phyloP scores from a whole-genome alignment of 1,140 invertebrate species.

The Harpegnathos saltator region DNA sequence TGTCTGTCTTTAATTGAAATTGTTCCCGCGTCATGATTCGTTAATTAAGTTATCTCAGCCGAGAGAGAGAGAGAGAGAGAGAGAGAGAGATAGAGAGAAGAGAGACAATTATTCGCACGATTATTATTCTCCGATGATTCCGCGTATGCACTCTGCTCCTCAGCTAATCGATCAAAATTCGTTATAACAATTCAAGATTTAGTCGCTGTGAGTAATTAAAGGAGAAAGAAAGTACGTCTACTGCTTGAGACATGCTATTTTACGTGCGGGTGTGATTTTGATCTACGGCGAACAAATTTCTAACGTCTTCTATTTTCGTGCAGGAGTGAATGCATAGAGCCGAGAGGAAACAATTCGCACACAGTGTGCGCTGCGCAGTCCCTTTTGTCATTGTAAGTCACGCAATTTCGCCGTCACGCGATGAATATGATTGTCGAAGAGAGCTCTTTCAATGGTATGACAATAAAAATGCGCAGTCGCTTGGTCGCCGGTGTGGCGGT shows the following conservation, averaged over 20 bases:
- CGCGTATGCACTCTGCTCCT: no score
- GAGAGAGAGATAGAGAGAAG: no score
- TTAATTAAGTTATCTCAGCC: no score
- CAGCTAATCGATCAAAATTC: conserved; percentile 7
- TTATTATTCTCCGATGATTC: no score
- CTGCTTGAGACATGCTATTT: background rate
- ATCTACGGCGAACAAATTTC: conserved; percentile 23
- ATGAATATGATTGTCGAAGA: conserved; percentile 29
- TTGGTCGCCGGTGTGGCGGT: background rate
- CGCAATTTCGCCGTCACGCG: conserved; percentile 27
- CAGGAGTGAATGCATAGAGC: conserved; percentile 32
- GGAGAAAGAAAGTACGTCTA: background rate
- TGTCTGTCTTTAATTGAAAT: no score
- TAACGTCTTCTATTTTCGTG: conserved; percentile 19
- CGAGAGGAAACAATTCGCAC: conserved; percentile 28
- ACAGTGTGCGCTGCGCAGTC: conserved; percentile 9
- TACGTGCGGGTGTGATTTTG: conserved; percentile 8
- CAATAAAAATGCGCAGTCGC: conserved; percentile 16
- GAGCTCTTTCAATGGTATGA: background rate
- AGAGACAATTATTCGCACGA: no score
- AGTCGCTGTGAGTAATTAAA: no score
- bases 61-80: no score
- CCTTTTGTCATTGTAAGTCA: conserved; percentile 39
- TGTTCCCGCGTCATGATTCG: no score
- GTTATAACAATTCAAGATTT: no score